Evolutionary conservation across 2,888 invertebrate species (phyloP).

Genomic region (Mellilla xanthometata): DNA sequence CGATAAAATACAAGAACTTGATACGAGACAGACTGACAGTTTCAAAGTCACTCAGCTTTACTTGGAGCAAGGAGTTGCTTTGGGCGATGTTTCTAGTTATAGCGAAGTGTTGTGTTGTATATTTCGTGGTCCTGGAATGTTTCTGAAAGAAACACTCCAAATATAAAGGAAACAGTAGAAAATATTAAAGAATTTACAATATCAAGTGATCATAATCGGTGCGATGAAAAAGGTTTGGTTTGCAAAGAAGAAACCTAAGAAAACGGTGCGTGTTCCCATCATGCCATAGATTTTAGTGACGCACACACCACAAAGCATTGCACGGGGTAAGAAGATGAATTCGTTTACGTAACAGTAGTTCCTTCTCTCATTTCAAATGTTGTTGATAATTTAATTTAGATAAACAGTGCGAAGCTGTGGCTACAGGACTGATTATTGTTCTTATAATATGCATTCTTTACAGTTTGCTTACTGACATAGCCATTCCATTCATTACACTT

Average conservation of each 20-base stretch:
- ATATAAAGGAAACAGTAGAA: no score
- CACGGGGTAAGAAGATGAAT: conserved; percentile 41
- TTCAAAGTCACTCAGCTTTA: background rate
- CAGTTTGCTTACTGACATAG: no score
- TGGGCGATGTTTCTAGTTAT: background rate
- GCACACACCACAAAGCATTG: conserved; percentile 47
- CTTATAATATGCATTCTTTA: no score
- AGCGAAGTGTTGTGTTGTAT: background rate
- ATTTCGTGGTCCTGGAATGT: background rate
- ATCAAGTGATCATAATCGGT: conserved; percentile 1
- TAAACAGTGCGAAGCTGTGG: no score
- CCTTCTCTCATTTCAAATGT: no score
- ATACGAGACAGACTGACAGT: conserved; percentile 1
- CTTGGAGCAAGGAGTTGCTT: background rate
- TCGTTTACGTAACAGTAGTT: conserved; percentile 7
- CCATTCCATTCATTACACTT: conserved; percentile 39
- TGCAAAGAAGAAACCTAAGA: conserved; percentile 63
- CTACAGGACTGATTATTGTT: no score
- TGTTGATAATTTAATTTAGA: no score
- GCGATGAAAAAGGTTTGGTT: conserved; percentile 58
- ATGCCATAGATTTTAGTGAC: conserved; percentile 45
- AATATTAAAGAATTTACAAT: no score
- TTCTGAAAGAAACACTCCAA: background rate
- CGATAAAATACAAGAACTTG: conserved; percentile 14
- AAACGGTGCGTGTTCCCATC: conserved; percentile 59